Evolutionary conservation across 2,797 vertebrate species (phyloP).

Genomic region (Nannoperca obscura): DNA sequence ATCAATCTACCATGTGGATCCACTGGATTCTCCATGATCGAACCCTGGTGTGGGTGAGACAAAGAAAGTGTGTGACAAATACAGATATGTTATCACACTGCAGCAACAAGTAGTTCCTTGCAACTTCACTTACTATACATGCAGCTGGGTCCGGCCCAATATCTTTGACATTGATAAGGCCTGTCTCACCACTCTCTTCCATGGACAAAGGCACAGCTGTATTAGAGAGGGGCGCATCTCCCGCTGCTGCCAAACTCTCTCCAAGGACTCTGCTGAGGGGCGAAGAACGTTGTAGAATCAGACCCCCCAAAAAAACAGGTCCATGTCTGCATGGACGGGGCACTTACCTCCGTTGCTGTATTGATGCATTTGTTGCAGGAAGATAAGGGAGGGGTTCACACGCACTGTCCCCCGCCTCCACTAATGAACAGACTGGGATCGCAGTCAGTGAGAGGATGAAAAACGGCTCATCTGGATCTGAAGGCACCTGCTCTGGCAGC

Average conservation of each 20-base stretch:
- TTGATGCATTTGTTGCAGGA: slow-evolving; percentile 35
- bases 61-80: slow-evolving; percentile 11
- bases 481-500: slow-evolving; percentile 49
- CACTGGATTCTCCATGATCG: slow-evolving; percentile 8
- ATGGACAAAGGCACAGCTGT: slow-evolving; percentile 13
- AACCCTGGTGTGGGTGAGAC: slow-evolving; percentile 37
- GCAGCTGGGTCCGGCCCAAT: background rate
- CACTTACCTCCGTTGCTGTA: slow-evolving; percentile 67
- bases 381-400: slow-evolving; percentile 36
- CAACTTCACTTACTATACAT: slow-evolving; percentile 31
- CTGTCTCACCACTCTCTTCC: slow-evolving; percentile 23
- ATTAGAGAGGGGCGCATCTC: background rate
- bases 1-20: slow-evolving; percentile 62
- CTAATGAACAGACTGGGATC: slow-evolving; percentile 71
- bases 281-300: slow-evolving; percentile 6
- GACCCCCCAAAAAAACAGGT: slow-evolving; percentile 4
- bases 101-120: background rate
- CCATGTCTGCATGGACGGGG: background rate
- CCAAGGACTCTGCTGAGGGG: slow-evolving; percentile 41
- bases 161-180: background rate
- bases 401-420: slow-evolving; percentile 17
- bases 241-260: slow-evolving; percentile 14
- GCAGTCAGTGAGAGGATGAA: slow-evolving; percentile 86
- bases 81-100: background rate
- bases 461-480: slow-evolving; percentile 78